Conservation (phyloP, 2,113 vertebrate species). For the Dendropsophus ebraccatus region DNA sequence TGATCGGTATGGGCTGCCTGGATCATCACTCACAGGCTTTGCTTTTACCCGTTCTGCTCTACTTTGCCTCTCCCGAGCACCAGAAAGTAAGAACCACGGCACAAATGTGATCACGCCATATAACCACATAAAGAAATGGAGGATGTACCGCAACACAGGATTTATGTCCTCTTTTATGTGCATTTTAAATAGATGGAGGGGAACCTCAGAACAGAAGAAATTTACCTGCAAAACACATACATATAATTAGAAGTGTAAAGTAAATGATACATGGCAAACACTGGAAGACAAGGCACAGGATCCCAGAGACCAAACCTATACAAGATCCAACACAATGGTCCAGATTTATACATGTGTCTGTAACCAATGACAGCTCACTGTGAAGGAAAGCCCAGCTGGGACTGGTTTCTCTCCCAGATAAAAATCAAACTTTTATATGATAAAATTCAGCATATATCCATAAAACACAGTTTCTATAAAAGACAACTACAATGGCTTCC, state of each 20-base stretch:
- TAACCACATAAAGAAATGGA: slow-evolving; percentile 82
- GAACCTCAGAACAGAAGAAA: not conserved
- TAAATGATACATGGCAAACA: not conserved
- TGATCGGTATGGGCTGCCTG: slow-evolving; percentile 83
- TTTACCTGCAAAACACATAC: slow-evolving; percentile 9
- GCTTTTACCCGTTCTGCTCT: slow-evolving; percentile 83
- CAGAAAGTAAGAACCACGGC: slow-evolving; percentile 85
- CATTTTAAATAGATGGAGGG: slow-evolving; percentile 73
- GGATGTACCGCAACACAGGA: slow-evolving; percentile 83
- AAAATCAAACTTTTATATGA: too few species aligned
- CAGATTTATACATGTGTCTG: too few species aligned
- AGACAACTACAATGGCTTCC: too few species aligned
- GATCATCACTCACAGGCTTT: slow-evolving; percentile 73
- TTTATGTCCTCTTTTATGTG: slow-evolving; percentile 89
- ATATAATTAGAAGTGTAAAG: not conserved
- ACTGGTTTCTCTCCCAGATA: too few species aligned
- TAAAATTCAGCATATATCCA: too few species aligned
- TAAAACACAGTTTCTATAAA: too few species aligned
- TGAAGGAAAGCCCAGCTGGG: too few species aligned
- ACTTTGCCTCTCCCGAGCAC: slow-evolving; percentile 76
- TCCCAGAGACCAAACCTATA: not conserved
- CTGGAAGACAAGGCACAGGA: not conserved
- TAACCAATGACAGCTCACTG: too few species aligned
- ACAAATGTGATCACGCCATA: slow-evolving; percentile 85
- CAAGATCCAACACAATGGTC: not conserved